Percentiles rank a stretch among this genome's conserved stretches.
These are phyloP conservation scores for Calephelis virginiensis DNA, from an alignment of 1,140 invertebrate species.

Conservation along the genomic window DNA sequence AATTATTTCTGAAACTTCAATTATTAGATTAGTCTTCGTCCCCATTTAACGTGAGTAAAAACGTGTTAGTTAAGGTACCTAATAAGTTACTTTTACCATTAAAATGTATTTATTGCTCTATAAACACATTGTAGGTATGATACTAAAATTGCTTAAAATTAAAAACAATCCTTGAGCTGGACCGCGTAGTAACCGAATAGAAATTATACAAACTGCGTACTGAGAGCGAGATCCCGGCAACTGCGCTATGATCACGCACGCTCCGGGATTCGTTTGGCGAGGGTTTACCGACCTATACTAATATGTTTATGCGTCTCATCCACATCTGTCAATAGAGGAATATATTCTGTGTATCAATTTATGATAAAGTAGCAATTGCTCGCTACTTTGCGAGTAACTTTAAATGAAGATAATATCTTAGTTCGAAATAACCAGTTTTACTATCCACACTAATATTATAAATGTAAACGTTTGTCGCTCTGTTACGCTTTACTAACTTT, in stretches of 20 bases:
- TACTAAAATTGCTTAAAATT: slow-evolving; percentile 9
- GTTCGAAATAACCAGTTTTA: too few relatives aligned
- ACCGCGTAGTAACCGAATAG: slow-evolving; percentile 33
- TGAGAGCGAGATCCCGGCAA: slow-evolving; percentile 51
- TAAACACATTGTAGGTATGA: neutral
- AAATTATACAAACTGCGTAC: slow-evolving; percentile 46
- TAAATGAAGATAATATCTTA: too few relatives aligned
- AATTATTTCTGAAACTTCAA: too few relatives aligned
- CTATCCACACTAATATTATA: too few relatives aligned
- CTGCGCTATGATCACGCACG: slow-evolving; percentile 54
- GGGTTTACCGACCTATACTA: slow-evolving; percentile 64
- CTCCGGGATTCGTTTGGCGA: slow-evolving; percentile 48
- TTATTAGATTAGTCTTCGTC: too few relatives aligned
- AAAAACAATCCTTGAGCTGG: slow-evolving; percentile 31
- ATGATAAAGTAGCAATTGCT: neutral
- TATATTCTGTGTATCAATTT: slow-evolving; percentile 5
- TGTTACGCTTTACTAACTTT: too few relatives aligned
- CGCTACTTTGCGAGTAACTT: neutral
- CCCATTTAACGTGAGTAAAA: too few relatives aligned
- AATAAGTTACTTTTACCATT: too few relatives aligned
- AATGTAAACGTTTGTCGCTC: too few relatives aligned
- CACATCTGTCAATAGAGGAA: slow-evolving; percentile 40
- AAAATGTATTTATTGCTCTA: too few relatives aligned
- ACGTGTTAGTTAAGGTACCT: too few relatives aligned
- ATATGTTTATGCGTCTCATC: slow-evolving; percentile 58